Conservation (phyloP, 2,888 invertebrate species). For the Aphodius granarius region DNA sequence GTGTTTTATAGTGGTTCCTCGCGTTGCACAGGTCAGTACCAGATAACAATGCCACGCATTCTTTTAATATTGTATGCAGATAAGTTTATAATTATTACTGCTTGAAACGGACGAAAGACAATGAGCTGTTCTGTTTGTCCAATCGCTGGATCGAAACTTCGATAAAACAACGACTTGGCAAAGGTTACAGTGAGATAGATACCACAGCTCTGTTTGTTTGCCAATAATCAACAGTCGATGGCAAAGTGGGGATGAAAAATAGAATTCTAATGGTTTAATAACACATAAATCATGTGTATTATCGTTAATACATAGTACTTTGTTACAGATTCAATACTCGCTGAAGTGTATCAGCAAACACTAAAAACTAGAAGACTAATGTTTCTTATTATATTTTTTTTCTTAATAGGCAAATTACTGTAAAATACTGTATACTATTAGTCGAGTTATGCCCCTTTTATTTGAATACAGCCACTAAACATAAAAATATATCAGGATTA, state of each 20-base stretch:
- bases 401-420: not conserved
- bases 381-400: not conserved
- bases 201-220: not conserved
- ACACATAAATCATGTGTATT: not conserved
- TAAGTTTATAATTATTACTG: not conserved
- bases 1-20: not conserved
- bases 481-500: not conserved
- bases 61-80: not conserved
- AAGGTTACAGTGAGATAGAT: not conserved
- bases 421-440: too few species aligned
- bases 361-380: too few species aligned
- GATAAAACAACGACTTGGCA: not conserved
- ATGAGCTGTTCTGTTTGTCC: not conserved
- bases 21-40: not conserved
- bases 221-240: not conserved
- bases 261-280: not conserved
- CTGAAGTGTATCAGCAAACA: too few species aligned
- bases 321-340: not conserved
- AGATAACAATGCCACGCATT: not conserved
- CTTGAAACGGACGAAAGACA: not conserved
- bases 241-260: not conserved
- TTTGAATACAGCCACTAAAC: not conserved
- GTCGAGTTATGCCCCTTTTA: not conserved
- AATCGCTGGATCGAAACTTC: not conserved
- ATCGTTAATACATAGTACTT: not conserved